Evolutionary conservation across 1,140 invertebrate species (phyloP).

Genomic region (Bombus waltoni): DNA sequence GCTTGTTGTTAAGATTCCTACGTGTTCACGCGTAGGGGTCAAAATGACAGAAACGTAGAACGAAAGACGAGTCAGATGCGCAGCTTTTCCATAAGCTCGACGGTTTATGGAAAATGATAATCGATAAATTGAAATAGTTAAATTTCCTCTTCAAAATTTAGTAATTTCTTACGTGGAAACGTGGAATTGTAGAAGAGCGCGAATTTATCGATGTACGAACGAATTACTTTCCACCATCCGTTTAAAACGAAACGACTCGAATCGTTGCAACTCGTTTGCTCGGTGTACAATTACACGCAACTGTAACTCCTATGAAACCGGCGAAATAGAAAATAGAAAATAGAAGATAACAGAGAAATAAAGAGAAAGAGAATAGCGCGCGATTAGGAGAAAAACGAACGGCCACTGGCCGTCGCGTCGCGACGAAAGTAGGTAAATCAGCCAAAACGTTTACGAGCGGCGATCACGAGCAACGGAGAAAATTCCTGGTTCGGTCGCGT

Average conservation of each 20-base stretch:
- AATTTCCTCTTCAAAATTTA: background rate
- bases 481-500: conserved; percentile 66
- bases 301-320: background rate
- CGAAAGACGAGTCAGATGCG: no score
- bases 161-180: background rate
- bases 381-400: conserved; percentile 72
- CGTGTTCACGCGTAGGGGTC: background rate
- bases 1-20: background rate
- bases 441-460: conserved; percentile 71
- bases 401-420: conserved; percentile 40
- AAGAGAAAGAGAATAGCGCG: conserved; percentile 58
- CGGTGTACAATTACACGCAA: background rate
- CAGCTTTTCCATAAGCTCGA: no score
- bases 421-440: conserved; percentile 73
- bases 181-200: no score
- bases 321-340: background rate
- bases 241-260: background rate
- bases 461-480: conserved; percentile 61
- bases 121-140: no score
- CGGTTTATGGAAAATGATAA: no score
- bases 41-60: no score
- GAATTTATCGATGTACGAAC: no score
- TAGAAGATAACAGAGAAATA: background rate
- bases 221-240: background rate
- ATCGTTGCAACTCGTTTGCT: background rate